Percentiles rank a stretch among this genome's conserved stretches.
These are phyloP conservation scores for Ophiothrix spiculata DNA, from an alignment of 35 echinoderm and acorn worm genomes.

Conservation along the genomic window DNA sequence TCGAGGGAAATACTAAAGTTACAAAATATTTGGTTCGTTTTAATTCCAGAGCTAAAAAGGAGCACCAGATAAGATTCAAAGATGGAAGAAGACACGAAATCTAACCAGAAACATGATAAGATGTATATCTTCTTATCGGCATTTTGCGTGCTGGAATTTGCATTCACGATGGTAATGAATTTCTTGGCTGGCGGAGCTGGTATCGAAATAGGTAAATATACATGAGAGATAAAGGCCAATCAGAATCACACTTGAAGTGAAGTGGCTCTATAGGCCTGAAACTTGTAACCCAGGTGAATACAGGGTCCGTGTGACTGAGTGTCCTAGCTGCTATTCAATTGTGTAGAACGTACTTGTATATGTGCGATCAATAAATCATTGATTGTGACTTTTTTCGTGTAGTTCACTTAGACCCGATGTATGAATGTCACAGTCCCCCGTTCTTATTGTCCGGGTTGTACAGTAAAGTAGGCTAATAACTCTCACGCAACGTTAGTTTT, in stretches of 20 bases:
- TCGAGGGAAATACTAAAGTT: too few relatives aligned
- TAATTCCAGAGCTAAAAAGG: too few relatives aligned
- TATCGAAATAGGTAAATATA: slow-evolving; percentile 14
- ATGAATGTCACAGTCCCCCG: too few relatives aligned
- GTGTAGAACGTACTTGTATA: not conserved
- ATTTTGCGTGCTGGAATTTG: not conserved
- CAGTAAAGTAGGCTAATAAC: too few relatives aligned
- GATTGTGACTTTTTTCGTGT: not conserved
- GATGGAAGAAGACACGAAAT: not conserved
- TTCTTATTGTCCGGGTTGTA: too few relatives aligned
- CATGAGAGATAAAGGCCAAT: not conserved
- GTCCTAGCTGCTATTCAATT: not conserved
- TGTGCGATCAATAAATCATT: not conserved
- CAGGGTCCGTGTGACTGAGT: not conserved
- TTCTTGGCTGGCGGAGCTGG: slow-evolving; percentile 14
- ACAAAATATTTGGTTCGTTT: too few relatives aligned
- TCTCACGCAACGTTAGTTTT: too few relatives aligned
- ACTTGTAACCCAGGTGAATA: too few relatives aligned
- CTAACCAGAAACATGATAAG: slow-evolving; percentile 9
- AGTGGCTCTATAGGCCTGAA: too few relatives aligned
- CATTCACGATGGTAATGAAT: slow-evolving; percentile 15
- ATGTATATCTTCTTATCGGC: slow-evolving; percentile 25
- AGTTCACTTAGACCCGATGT: too few relatives aligned
- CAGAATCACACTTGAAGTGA: not conserved
- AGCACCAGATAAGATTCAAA: too few relatives aligned